phyloP scores from a whole-genome alignment of 2,113 vertebrate species.

The Crotalus viridis region DNA sequence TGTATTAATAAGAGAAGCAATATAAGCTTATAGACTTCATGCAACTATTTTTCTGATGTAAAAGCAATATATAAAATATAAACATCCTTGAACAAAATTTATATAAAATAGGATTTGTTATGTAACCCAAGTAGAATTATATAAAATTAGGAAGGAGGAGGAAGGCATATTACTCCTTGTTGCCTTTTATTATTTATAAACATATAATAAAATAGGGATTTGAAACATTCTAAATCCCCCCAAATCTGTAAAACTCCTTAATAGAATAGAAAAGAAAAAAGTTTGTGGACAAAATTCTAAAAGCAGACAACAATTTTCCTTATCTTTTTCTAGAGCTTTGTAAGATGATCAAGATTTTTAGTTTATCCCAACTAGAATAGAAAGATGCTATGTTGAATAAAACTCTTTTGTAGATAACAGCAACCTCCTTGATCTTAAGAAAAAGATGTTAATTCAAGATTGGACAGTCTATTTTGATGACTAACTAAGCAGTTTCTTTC shows the following conservation, averaged over 20 bases:
- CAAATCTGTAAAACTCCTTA: not conserved
- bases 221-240: not conserved
- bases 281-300: not conserved
- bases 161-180: not conserved
- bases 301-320: not conserved
- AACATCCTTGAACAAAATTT: not conserved
- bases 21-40: not conserved
- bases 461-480: not conserved
- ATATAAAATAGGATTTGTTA: not conserved
- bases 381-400: not conserved
- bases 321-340: not conserved
- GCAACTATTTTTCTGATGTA: not conserved
- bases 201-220: not conserved
- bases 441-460: not conserved
- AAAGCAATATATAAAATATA: not conserved
- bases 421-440: not conserved
- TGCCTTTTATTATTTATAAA: not conserved
- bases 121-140: not conserved
- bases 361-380: not conserved
- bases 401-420: not conserved
- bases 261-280: not conserved
- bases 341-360: not conserved
- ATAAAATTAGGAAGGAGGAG: not conserved
- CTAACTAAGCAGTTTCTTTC: not conserved
- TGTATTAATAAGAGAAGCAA: slow-evolving; percentile 15